Percentiles rank a stretch among this genome's conserved stretches.
Conservation (phyloP, 2,113 vertebrate genomes). For the Boleophthalmus pectinirostris region DNA sequence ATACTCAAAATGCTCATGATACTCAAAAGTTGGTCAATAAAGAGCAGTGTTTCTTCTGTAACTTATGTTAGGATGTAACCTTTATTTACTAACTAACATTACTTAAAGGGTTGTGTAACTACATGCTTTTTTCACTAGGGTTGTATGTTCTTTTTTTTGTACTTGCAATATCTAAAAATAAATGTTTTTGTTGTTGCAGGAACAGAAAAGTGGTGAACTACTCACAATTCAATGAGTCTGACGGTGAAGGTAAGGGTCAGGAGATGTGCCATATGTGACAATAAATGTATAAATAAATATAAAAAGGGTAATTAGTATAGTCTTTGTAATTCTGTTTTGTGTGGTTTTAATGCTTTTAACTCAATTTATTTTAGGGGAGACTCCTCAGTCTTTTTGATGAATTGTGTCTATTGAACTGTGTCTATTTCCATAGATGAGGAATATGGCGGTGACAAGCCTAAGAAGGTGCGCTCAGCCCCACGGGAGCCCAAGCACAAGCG, state of each 20-base stretch:
- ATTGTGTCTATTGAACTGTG: not conserved
- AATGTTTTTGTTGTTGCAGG: conserved; percentile 72
- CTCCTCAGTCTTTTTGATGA: not conserved
- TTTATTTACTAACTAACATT: too few species aligned
- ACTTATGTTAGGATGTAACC: too few species aligned
- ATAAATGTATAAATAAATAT: too few species aligned
- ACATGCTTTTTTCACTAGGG: too few species aligned
- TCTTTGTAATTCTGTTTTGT: not conserved
- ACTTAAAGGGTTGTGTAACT: too few species aligned
- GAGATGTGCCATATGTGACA: not conserved
- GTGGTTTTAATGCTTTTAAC: not conserved
- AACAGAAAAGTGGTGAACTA: conserved; percentile 99
- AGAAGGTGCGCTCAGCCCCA: conserved; percentile 91
- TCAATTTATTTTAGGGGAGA: not conserved
- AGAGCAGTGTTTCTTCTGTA: too few species aligned
- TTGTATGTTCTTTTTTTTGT: not conserved
- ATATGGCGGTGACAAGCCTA: conserved; percentile 90
- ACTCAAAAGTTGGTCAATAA: too few species aligned
- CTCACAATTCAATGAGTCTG: conserved; percentile 98
- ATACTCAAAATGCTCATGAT: not conserved
- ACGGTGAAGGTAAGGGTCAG: conserved; percentile 81
- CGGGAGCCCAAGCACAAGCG: conserved; percentile 95
- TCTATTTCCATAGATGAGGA: conserved; percentile 86
- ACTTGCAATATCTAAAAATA: too few species aligned
- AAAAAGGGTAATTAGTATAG: too few species aligned